Percentiles rank a stretch among this genome's conserved stretches.
These are phyloP conservation scores for Macaria liturata DNA, from an alignment of 2,888 invertebrate species.

Conservation along the genomic window DNA sequence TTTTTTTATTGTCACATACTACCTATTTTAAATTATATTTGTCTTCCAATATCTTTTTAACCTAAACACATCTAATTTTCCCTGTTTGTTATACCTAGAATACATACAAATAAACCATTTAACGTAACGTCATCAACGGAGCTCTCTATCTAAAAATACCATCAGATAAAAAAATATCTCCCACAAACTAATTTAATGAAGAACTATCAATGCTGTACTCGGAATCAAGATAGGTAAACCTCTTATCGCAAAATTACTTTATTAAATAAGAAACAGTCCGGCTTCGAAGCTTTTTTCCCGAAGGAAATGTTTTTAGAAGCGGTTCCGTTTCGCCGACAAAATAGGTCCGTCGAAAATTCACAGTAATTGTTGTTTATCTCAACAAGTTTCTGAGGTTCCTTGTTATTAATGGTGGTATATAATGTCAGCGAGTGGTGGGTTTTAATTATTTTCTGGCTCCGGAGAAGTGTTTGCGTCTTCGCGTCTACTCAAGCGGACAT, in stretches of 20 bases:
- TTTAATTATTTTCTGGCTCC: conserved; percentile 73
- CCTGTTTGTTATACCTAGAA: no score
- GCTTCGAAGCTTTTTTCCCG: conserved; percentile 28
- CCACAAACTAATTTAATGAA: conserved; percentile 18
- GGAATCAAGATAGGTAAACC: conserved; percentile 22
- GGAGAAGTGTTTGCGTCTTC: conserved; percentile 55
- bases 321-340: conserved; percentile 35
- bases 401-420: conserved; percentile 76
- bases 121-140: no score
- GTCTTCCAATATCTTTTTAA: no score
- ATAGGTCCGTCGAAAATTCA: conserved; percentile 54
- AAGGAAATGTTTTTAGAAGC: conserved; percentile 38
- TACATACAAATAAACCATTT: no score
- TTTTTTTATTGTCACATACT: no score
- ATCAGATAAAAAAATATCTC: conserved; percentile 7
- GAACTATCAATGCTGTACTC: conserved; percentile 16
- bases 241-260: conserved; percentile 27
- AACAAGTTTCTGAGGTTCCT: conserved; percentile 66
- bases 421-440: conserved; percentile 65
- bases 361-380: conserved; percentile 74
- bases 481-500: conserved; percentile 56
- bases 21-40: no score
- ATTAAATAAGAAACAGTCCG: conserved; percentile 23
- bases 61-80: no score
- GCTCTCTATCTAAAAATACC: conserved; percentile 1